phyloP scores from a whole-genome alignment of 2,888 invertebrate genomes.

The Cephus sareptanus region DNA sequence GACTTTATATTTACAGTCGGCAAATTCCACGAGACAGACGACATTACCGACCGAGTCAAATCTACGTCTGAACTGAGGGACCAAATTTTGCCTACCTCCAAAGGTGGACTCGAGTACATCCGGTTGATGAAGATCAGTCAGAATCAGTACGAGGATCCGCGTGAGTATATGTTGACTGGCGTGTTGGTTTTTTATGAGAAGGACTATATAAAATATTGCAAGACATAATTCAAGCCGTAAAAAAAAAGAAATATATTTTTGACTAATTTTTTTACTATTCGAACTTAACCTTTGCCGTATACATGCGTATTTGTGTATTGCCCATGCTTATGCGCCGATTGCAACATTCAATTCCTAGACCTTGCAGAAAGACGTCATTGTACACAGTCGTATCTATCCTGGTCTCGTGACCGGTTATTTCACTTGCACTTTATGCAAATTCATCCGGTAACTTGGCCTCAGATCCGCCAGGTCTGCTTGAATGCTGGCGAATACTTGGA shows the following conservation, averaged over 20 bases:
- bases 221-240: not conserved
- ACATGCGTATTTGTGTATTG: not conserved
- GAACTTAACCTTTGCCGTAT: not conserved
- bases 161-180: slow-evolving; percentile 43
- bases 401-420: not conserved
- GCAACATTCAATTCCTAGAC: not conserved
- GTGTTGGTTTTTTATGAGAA: not conserved
- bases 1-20: not conserved
- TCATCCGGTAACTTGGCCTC: not conserved
- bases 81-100: slow-evolving; percentile 2
- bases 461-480: not conserved
- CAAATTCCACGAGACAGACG: not conserved
- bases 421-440: not conserved
- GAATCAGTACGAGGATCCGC: slow-evolving; percentile 67
- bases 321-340: not conserved
- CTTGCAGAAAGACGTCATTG: not conserved
- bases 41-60: not conserved
- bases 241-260: not conserved
- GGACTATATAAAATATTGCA: not conserved
- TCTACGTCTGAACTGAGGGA: not conserved
- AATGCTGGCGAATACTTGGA: not conserved
- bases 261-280: not conserved
- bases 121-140: slow-evolving; percentile 71
- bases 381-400: not conserved
- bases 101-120: slow-evolving; percentile 68